Evolutionary conservation across 2,888 invertebrate genomes (phyloP).

Genomic region (Noctua pronuba): DNA sequence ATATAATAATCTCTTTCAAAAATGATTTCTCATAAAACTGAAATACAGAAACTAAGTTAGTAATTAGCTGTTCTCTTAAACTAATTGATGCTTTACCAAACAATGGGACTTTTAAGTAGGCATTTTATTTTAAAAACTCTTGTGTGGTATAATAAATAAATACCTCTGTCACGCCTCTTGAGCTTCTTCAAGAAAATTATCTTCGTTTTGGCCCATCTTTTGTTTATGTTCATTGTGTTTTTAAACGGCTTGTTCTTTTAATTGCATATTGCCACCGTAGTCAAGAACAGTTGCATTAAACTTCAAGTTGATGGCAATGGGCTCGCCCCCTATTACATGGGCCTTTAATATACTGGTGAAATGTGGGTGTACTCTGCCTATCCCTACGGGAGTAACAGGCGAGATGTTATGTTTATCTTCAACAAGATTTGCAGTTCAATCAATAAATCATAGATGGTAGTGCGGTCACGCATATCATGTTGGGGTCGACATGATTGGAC

Average conservation of each 20-base stretch:
- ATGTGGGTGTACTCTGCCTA: no score
- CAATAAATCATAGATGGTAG: neutral
- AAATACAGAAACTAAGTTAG: constrained; percentile 16
- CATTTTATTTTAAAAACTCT: constrained; percentile 25
- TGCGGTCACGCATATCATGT: neutral
- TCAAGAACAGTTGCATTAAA: neutral
- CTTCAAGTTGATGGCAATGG: neutral
- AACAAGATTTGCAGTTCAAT: neutral
- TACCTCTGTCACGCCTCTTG: constrained; percentile 1
- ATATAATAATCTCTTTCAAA: constrained; percentile 6
- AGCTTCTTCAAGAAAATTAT: constrained; percentile 32
- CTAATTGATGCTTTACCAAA: constrained; percentile 34
- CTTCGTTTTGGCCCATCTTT: constrained; percentile 31
- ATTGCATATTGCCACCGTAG: neutral
- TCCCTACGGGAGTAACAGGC: no score
- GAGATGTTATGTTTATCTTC: no score
- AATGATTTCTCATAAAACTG: constrained; percentile 44
- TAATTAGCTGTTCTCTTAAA: constrained; percentile 34
- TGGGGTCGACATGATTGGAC: neutral
- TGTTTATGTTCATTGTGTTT: constrained; percentile 1
- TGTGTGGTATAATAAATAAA: constrained; percentile 35
- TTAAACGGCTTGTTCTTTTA: neutral
- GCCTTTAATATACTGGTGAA: no score
- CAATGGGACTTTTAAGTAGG: constrained; percentile 40
- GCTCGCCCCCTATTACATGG: no score